Evolutionary conservation across 2,888 invertebrate species (phyloP).

Genomic region (Lamproptera curius): DNA sequence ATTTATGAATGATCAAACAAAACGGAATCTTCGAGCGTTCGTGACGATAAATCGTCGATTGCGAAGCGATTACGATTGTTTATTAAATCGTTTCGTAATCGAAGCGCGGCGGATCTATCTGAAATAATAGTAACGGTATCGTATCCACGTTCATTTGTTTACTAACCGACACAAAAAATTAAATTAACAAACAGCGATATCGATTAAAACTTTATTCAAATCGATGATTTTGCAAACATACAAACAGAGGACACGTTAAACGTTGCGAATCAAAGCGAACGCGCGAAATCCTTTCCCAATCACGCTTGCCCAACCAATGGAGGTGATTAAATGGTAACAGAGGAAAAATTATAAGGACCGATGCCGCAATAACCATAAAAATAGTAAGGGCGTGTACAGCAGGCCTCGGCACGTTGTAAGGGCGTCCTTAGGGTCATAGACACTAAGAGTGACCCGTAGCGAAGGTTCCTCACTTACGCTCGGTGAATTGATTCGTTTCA

Average conservation of each 20-base stretch:
- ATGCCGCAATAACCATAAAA: constrained; percentile 57
- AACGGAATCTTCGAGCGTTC: constrained; percentile 37
- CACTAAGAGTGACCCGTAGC: constrained; percentile 25
- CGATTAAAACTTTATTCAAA: not conserved
- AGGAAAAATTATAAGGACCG: constrained; percentile 46
- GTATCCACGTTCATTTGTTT: not conserved
- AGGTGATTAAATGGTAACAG: constrained; percentile 22
- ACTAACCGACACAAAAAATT: not conserved
- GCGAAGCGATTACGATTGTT: constrained; percentile 43
- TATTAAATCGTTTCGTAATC: constrained; percentile 23
- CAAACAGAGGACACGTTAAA: constrained; percentile 1
- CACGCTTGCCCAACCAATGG: constrained; percentile 15
- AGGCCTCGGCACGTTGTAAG: constrained; percentile 68
- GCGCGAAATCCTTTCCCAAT: not conserved
- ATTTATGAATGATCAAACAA: too few relatives aligned
- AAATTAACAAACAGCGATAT: not conserved
- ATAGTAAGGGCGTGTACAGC: constrained; percentile 46
- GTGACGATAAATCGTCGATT: constrained; percentile 45
- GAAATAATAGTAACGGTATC: not conserved
- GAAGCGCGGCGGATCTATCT: constrained; percentile 2
- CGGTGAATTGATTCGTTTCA: constrained; percentile 48
- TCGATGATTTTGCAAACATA: not conserved
- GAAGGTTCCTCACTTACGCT: constrained; percentile 53
- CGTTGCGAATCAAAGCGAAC: not conserved
- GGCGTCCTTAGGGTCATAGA: constrained; percentile 62